phyloP scores from a whole-genome alignment of 2,888 invertebrate genomes.

The Erebia palarica region DNA sequence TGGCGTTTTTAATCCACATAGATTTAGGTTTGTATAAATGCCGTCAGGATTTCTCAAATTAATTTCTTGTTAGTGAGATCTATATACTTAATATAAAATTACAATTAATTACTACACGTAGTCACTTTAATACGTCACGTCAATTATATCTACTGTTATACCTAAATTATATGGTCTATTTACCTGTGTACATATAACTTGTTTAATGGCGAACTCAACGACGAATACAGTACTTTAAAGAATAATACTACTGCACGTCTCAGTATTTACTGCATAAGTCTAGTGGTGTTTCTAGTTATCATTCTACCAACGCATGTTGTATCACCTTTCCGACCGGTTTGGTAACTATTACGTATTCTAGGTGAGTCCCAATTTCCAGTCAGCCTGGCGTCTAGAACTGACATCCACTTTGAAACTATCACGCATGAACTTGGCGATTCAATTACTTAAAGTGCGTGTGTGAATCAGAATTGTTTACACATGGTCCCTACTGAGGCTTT shows the following conservation, averaged over 20 bases:
- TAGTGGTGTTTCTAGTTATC: not conserved
- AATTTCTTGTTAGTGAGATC: no score
- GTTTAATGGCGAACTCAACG: no score
- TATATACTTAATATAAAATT: no score
- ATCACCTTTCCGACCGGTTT: not conserved
- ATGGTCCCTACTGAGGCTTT: not conserved
- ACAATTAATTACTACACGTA: no score
- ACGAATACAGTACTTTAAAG: no score
- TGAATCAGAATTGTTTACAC: not conserved
- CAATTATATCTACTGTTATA: no score
- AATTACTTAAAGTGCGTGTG: not conserved
- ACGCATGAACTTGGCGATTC: not conserved
- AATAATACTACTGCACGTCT: not conserved
- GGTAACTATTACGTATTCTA: conserved; percentile 5
- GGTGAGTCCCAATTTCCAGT: not conserved
- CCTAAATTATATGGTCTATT: no score
- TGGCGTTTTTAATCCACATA: no score
- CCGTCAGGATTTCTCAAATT: no score
- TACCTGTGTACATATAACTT: no score
- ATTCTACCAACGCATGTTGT: conserved; percentile 3
- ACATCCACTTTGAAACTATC: not conserved
- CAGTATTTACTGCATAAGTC: not conserved
- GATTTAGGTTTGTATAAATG: no score
- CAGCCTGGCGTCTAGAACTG: not conserved
- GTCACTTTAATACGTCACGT: no score